These are phyloP conservation scores for Xyrichtys novacula DNA, from an alignment of 2,797 vertebrate genomes.

Conservation along the genomic window DNA sequence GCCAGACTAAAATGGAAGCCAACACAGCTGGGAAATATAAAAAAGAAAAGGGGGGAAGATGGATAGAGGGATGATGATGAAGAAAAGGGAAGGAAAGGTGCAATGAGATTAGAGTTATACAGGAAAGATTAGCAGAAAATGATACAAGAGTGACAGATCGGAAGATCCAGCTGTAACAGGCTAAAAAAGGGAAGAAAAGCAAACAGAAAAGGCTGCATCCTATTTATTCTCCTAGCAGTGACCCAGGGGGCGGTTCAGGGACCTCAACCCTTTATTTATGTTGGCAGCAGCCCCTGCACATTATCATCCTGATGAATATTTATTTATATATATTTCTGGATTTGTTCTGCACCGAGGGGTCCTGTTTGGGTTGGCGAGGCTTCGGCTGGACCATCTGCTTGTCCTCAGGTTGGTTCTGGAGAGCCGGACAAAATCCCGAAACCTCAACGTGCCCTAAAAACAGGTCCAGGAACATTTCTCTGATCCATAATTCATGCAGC, in stretches of 20 bases:
- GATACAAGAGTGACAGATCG: slow-evolving; percentile 23
- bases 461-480: slow-evolving; percentile 59
- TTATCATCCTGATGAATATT: slow-evolving; percentile 75
- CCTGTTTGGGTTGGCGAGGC: slow-evolving; percentile 69
- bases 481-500: slow-evolving; percentile 72
- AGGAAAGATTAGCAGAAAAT: slow-evolving; percentile 44
- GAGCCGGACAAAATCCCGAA: slow-evolving; percentile 64
- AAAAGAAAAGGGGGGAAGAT: neutral
- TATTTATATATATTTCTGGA: slow-evolving; percentile 72
- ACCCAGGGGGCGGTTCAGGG: slow-evolving; percentile 43
- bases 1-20: slow-evolving; percentile 42
- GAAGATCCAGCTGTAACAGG: slow-evolving; percentile 1
- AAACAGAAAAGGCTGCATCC: slow-evolving; percentile 33
- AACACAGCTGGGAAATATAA: slow-evolving; percentile 34
- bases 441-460: slow-evolving; percentile 38
- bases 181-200: slow-evolving; percentile 22
- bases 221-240: slow-evolving; percentile 44
- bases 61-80: slow-evolving; percentile 18
- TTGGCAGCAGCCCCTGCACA: slow-evolving; percentile 49
- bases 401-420: slow-evolving; percentile 64
- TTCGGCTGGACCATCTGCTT: slow-evolving; percentile 73
- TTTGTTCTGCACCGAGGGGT: slow-evolving; percentile 67
- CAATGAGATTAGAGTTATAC: slow-evolving; percentile 25
- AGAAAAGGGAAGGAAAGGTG: slow-evolving; percentile 20
- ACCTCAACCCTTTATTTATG: slow-evolving; percentile 63